Evolutionary conservation across 2,113 vertebrate species (phyloP), one percentile per base, ranked within the genome.

Genomic region (Oryzias woworae): DNA sequence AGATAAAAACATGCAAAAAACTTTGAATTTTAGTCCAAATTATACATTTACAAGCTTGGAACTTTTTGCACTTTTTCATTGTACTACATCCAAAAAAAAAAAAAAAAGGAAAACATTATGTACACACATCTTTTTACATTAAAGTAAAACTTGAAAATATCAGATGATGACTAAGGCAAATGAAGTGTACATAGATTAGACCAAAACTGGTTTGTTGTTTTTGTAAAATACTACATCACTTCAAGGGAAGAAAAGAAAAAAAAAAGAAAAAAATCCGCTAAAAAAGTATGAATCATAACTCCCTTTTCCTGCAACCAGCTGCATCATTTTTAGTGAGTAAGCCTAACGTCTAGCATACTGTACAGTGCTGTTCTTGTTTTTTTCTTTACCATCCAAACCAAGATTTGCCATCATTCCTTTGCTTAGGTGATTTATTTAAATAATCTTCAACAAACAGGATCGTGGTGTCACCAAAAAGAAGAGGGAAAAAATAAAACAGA

Each of bases 1-100:
- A 96, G 94, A 96, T 96, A 97, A 95, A 97, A 98, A 98, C 96
- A 98, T 98, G 96, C 96, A 98, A 98, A 96, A 95, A 85, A 81
- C 70, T 93, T 94, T 7, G 91, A 93, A 95, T 94, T 92, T 92
- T 93, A 90, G 92, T 94, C 94, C 95, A 96, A 98, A 95, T 95
- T 92, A 95, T 92, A 97, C 95, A 98, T 95, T 95, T 95, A 98
- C 94, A 85, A 93, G 95, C 95, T 95, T 91, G 88, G 94, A 96
- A 95, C 94, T 89, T 93, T 93, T 93, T 92, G 93, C 91, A 94
- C 93, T 95, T 94, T 88, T 93, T 94, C 91, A 94, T 93, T 93
- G 46, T 94, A 95, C 96, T 96, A 96, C 95, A 95, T 93, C 91
- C 90, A 95, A 89, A 88, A 57, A 67, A 84, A 85, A 83, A 77